These are phyloP conservation scores for Ursus arctos DNA, from an alignment of 2,113 vertebrate genomes.

Conservation along the genomic window DNA sequence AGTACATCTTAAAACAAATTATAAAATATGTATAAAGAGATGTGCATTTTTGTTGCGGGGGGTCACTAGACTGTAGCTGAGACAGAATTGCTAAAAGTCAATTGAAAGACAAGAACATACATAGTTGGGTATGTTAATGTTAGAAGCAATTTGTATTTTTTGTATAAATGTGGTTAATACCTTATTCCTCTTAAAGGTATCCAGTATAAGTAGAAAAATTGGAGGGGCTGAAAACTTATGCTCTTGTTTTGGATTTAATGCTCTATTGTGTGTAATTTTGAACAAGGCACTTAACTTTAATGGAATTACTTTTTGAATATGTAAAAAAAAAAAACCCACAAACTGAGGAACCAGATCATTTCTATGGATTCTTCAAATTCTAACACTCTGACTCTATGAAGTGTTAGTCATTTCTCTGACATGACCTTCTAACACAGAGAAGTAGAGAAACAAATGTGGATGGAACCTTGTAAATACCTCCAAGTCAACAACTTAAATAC, in stretches of 20 bases:
- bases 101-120: constrained; percentile 86
- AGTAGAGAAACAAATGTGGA: constrained; percentile 33
- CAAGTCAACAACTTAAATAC: neutral
- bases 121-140: constrained; percentile 81
- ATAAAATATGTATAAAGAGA: constrained; percentile 90
- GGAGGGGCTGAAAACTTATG: neutral
- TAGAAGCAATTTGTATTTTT: constrained; percentile 75
- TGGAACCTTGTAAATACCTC: neutral
- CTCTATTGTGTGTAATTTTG: constrained; percentile 40
- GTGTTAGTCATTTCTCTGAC: neutral
- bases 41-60: constrained; percentile 78
- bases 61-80: constrained; percentile 71
- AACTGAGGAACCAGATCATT: neutral
- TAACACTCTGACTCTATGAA: neutral
- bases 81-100: constrained; percentile 86
- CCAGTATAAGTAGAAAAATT: constrained; percentile 2
- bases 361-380: constrained; percentile 30
- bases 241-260: constrained; percentile 52
- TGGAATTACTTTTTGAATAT: constrained; percentile 35
- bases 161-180: constrained; percentile 27
- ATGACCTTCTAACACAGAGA: neutral
- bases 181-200: constrained; percentile 61
- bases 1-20: constrained; percentile 87
- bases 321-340: neutral
- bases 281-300: constrained; percentile 15